These are phyloP conservation scores for Sphyrna mokarran DNA, from an alignment of 2,113 vertebrate genomes.

Conservation along the genomic window DNA sequence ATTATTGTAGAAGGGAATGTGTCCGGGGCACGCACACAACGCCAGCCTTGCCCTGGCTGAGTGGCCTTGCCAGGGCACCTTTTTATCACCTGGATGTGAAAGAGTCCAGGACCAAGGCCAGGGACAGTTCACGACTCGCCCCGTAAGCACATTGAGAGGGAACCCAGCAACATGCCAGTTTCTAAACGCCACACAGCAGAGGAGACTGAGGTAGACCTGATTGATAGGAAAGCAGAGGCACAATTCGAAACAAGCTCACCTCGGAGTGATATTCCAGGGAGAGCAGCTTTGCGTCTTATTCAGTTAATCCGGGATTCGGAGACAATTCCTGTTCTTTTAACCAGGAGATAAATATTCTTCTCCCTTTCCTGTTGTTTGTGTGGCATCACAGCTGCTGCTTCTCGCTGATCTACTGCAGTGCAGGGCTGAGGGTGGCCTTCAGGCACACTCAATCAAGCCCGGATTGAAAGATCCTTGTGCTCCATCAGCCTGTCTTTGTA, in stretches of 20 bases:
- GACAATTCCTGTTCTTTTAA: neutral
- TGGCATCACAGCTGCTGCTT: neutral
- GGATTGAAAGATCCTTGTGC: neutral
- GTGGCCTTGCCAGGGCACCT: neutral
- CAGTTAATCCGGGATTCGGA: neutral
- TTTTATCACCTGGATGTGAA: too few relatives aligned
- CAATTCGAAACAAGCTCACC: neutral
- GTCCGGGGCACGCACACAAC: neutral
- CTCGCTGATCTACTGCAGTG: neutral
- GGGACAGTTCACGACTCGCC: neutral
- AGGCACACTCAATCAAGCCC: slow-evolving; percentile 17
- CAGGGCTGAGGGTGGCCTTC: neutral
- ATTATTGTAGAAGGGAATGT: too few relatives aligned
- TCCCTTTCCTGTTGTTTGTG: neutral
- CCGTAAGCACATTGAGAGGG: too few relatives aligned
- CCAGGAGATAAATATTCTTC: neutral
- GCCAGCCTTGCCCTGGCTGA: neutral
- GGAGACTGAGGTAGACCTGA: neutral
- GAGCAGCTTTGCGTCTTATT: neutral
- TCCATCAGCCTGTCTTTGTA: neutral
- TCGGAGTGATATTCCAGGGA: neutral
- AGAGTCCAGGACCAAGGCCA: neutral
- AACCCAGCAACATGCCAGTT: too few relatives aligned
- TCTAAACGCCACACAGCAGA: neutral
- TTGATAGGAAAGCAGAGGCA: neutral